A percentile compares a stretch with the other conserved stretches of the same genome.
Conservation (phyloP, 92 coral and sea anemone genomes). For the Zoanthus solanderi region DNA sequence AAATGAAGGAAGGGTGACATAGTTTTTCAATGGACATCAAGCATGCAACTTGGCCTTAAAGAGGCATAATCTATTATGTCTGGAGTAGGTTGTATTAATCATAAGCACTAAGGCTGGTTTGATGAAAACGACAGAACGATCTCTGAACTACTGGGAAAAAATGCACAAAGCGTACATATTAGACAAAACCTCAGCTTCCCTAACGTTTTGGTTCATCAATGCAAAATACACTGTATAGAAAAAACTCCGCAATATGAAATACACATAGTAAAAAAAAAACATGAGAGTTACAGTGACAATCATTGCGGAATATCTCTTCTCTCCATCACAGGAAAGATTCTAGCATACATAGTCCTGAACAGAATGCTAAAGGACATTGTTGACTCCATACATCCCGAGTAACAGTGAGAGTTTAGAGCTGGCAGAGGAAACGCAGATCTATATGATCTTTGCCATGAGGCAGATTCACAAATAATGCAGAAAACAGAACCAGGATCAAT, state of each 20-base stretch:
- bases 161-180: background rate
- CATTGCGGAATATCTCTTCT: background rate
- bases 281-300: conserved; percentile 11
- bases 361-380: background rate
- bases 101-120: no score
- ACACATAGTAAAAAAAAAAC: conserved; percentile 8
- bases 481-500: background rate
- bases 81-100: no score
- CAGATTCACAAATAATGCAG: background rate
- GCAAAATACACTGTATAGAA: background rate
- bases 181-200: background rate
- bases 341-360: background rate
- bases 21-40: no score
- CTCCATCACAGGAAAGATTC: background rate
- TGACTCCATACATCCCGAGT: background rate
- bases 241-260: background rate
- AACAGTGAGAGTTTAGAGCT: no score
- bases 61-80: no score
- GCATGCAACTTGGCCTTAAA: no score
- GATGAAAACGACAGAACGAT: no score
- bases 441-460: background rate
- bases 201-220: background rate
- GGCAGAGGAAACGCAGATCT: background rate
- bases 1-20: no score
- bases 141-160: no score